These are phyloP conservation scores for Parelbella ahira DNA, from an alignment of 2,888 invertebrate species.

Conservation along the genomic window DNA sequence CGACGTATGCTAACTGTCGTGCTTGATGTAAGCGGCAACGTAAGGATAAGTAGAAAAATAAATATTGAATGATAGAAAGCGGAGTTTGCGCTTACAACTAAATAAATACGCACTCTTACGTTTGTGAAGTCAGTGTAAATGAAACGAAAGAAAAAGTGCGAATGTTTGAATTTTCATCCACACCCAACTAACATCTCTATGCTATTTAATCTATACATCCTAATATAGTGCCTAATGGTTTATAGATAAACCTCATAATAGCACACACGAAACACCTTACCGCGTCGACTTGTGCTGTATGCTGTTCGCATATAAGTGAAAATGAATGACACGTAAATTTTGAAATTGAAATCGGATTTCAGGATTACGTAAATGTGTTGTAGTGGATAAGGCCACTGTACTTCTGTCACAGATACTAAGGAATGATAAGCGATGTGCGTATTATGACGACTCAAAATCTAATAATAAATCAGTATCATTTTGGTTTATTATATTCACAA, in stretches of 20 bases:
- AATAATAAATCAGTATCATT: no score
- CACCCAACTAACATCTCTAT: constrained; percentile 27
- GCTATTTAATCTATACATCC: neutral
- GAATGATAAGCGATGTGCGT: no score
- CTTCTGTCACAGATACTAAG: no score
- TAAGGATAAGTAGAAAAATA: constrained; percentile 77
- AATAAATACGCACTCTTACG: constrained; percentile 52
- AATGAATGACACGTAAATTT: constrained; percentile 23
- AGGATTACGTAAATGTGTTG: constrained; percentile 10
- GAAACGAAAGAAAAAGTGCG: constrained; percentile 78
- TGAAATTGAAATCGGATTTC: constrained; percentile 13
- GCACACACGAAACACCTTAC: no score
- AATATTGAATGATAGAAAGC: constrained; percentile 79
- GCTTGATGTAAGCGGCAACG: constrained; percentile 41
- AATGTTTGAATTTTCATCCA: constrained; percentile 71
- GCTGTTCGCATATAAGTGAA: constrained; percentile 15
- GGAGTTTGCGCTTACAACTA: constrained; percentile 70
- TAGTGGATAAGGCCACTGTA: no score
- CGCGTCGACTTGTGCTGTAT: constrained; percentile 5
- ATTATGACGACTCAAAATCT: neutral
- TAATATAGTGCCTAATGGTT: no score
- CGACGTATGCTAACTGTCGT: constrained; percentile 63
- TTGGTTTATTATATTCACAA: neutral
- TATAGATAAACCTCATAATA: no score
- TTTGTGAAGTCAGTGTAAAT: constrained; percentile 65